phyloP scores from a whole-genome alignment of 2,888 invertebrate species.

The Cybosia mesomella region DNA sequence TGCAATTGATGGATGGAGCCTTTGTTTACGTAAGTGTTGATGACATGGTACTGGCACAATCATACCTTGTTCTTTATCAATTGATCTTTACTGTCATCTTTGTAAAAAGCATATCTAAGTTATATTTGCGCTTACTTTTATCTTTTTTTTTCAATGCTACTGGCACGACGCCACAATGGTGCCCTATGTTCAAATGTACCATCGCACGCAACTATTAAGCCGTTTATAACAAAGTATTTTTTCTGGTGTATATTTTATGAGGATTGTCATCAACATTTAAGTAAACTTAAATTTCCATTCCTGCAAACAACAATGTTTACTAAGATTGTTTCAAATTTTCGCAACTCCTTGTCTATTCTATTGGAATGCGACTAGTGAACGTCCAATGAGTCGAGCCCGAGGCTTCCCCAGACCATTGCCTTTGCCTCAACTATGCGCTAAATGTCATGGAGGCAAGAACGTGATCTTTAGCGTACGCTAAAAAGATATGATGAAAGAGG shows the following conservation, averaged over 20 bases:
- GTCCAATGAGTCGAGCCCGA: constrained; percentile 64
- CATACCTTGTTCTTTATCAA: constrained; percentile 39
- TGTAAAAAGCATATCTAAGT: neutral
- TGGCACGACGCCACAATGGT: neutral
- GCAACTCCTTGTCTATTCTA: constrained; percentile 60
- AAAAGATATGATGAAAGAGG: constrained; percentile 55
- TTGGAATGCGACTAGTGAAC: constrained; percentile 81
- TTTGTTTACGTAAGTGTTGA: constrained; percentile 34
- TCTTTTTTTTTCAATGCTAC: neutral
- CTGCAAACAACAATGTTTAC: constrained; percentile 41
- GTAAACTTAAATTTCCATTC: constrained; percentile 29
- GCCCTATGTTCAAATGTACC: constrained; percentile 17
- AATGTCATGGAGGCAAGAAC: constrained; percentile 79
- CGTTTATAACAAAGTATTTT: neutral
- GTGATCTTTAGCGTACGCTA: constrained; percentile 63
- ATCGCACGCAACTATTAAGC: neutral
- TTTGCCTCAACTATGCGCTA: constrained; percentile 66
- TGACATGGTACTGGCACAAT: constrained; percentile 40
- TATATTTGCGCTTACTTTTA: neutral
- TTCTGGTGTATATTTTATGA: neutral
- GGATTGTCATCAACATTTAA: constrained; percentile 16
- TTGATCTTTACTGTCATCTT: constrained; percentile 23
- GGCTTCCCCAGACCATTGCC: constrained; percentile 66
- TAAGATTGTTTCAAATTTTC: constrained; percentile 63
- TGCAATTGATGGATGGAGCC: constrained; percentile 32